Percentiles rank a stretch among this genome's conserved stretches.
Evolutionary conservation across 2,888 invertebrate genomes (phyloP).

Genomic region (Kryphioiulus occultus): DNA sequence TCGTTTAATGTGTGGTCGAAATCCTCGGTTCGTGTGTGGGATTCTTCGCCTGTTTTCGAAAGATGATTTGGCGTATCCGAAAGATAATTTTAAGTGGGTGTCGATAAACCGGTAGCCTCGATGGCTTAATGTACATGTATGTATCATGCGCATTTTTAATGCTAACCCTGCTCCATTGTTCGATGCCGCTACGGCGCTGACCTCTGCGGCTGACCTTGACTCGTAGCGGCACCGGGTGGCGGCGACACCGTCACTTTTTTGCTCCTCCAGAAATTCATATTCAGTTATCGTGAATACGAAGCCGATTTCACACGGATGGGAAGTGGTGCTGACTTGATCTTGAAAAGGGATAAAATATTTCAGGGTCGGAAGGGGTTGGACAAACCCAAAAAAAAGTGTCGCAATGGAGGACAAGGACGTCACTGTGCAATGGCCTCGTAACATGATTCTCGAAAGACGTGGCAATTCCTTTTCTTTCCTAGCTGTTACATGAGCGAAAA

Average conservation of each 20-base stretch:
- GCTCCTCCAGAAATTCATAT: not conserved
- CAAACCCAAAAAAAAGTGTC: not conserved
- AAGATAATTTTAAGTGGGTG: conserved; percentile 9
- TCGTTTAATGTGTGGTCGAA: too few relatives aligned
- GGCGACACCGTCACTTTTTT: not conserved
- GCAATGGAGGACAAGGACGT: not conserved
- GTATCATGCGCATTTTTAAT: not conserved
- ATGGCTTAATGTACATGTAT: not conserved
- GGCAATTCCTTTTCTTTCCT: too few relatives aligned
- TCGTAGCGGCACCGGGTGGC: not conserved
- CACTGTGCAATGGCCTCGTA: too few relatives aligned
- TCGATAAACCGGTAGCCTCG: not conserved
- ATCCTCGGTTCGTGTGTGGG: not conserved
- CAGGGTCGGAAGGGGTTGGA: not conserved
- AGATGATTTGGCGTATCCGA: not conserved
- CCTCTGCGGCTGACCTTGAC: not conserved
- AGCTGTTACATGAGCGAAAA: too few relatives aligned
- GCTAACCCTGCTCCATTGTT: not conserved
- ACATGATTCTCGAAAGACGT: too few relatives aligned
- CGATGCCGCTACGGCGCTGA: not conserved
- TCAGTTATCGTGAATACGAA: not conserved
- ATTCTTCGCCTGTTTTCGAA: not conserved
- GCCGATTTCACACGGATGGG: not conserved
- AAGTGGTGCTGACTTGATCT: not conserved
- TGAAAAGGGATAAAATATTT: not conserved